A percentile compares a stretch with the other conserved stretches of the same genome.
phyloP scores from a whole-genome alignment of 2,888 invertebrate genomes.

The Leucophenga maculata region DNA sequence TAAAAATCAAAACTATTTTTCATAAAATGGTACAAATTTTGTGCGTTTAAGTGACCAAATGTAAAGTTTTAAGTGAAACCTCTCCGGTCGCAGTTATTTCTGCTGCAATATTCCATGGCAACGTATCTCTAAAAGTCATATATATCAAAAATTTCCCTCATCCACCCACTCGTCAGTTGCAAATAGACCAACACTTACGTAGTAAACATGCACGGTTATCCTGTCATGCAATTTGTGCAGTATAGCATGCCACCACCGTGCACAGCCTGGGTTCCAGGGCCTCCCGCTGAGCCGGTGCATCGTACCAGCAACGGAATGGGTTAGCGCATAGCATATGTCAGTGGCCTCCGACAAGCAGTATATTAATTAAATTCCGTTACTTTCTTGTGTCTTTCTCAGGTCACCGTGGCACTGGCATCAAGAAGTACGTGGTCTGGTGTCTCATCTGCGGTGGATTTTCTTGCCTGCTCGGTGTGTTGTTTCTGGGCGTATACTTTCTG shows the following conservation, averaged over 20 bases:
- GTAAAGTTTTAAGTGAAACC: no score
- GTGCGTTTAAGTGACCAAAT: no score
- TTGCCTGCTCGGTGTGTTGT: slow-evolving; percentile 81
- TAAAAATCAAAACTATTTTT: no score
- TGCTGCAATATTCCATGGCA: slow-evolving; percentile 6
- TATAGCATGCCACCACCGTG: slow-evolving; percentile 75
- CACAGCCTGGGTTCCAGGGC: slow-evolving; percentile 69
- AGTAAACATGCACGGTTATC: slow-evolving; percentile 76
- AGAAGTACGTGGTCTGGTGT: slow-evolving; percentile 85
- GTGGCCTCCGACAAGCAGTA: no score
- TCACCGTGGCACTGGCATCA: slow-evolving; percentile 73
- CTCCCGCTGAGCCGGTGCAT: slow-evolving; percentile 63
- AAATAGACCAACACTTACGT: no score
- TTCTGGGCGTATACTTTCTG: slow-evolving; percentile 83
- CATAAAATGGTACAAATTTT: no score
- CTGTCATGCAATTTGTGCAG: slow-evolving; percentile 79
- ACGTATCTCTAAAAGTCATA: neutral
- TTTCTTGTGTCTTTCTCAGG: slow-evolving; percentile 50
- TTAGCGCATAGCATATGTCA: slow-evolving; percentile 29
- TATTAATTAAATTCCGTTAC: neutral
- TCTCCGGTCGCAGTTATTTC: no score
- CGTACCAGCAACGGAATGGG: slow-evolving; percentile 42
- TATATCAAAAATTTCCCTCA: neutral
- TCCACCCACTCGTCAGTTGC: neutral
- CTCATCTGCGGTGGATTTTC: slow-evolving; percentile 84